phyloP scores from a whole-genome alignment of 2,113 vertebrate genomes.

The Glareola pratincola region DNA sequence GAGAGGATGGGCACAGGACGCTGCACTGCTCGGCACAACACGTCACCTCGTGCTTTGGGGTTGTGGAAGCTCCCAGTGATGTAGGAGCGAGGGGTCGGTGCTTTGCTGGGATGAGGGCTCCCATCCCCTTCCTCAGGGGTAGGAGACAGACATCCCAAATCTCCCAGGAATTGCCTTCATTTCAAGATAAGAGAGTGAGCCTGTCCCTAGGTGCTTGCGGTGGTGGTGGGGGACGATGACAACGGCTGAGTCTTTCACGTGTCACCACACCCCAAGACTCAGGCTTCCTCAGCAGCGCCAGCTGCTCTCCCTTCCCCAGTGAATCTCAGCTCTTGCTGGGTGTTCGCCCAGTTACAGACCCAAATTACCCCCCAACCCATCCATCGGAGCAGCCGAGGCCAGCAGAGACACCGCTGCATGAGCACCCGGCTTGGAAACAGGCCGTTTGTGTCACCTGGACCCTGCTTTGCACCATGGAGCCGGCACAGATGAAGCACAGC shows the following conservation, averaged over 20 bases:
- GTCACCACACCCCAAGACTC: neutral
- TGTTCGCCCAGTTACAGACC: neutral
- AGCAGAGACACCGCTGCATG: neutral
- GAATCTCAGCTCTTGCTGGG: neutral
- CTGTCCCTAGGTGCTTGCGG: neutral
- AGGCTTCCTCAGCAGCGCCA: rapidly evolving
- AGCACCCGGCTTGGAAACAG: rapidly evolving
- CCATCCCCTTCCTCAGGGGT: neutral
- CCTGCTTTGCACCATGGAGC: neutral
- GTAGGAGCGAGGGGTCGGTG: neutral
- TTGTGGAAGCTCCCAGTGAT: neutral
- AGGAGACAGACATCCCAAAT: neutral
- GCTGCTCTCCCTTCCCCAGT: neutral
- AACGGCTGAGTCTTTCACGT: neutral
- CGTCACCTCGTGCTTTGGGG: rapidly evolving
- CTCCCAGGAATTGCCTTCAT: neutral
- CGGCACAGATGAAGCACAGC: neutral
- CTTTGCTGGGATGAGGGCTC: neutral
- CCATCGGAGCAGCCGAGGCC: neutral
- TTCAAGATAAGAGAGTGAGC: neutral
- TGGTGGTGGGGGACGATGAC: rapidly evolving
- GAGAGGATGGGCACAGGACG: neutral
- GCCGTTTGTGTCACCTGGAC: neutral
- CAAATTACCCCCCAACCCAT: neutral
- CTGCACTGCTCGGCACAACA: rapidly evolving